Conservation (phyloP, 2,113 vertebrate species). For the Globicephala melas region DNA sequence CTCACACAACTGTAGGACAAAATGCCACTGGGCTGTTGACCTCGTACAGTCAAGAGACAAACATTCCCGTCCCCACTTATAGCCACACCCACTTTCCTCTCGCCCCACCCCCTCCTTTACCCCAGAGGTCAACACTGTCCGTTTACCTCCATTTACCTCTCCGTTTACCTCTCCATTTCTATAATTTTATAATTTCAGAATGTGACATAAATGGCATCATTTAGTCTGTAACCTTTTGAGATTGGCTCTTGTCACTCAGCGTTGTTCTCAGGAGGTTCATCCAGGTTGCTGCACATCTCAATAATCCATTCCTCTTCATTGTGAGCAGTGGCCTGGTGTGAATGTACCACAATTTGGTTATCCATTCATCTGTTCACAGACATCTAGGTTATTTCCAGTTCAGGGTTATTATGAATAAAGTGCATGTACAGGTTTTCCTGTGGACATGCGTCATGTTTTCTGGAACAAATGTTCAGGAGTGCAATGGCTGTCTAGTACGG, state of each 20-base stretch:
- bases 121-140: not conserved
- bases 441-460: not conserved
- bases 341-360: not conserved
- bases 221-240: not conserved
- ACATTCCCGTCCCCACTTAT: fast-evolving
- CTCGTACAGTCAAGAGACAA: not conserved
- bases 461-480: not conserved
- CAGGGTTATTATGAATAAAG: not conserved
- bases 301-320: not conserved
- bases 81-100: not conserved
- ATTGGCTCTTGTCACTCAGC: not conserved
- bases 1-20: fast-evolving
- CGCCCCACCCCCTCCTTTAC: fast-evolving
- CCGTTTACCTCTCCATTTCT: not conserved
- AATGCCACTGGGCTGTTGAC: not conserved
- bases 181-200: not conserved
- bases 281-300: not conserved
- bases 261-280: not conserved
- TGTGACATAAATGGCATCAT: not conserved
- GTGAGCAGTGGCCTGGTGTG: not conserved
- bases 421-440: not conserved
- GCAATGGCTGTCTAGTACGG: fast-evolving
- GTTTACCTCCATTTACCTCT: not conserved
- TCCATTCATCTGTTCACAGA: not conserved
- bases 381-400: not conserved